Base-by-base conservation (phyloP, 2,888 invertebrate genomes). In the Ichneumon xanthorius region DNA sequence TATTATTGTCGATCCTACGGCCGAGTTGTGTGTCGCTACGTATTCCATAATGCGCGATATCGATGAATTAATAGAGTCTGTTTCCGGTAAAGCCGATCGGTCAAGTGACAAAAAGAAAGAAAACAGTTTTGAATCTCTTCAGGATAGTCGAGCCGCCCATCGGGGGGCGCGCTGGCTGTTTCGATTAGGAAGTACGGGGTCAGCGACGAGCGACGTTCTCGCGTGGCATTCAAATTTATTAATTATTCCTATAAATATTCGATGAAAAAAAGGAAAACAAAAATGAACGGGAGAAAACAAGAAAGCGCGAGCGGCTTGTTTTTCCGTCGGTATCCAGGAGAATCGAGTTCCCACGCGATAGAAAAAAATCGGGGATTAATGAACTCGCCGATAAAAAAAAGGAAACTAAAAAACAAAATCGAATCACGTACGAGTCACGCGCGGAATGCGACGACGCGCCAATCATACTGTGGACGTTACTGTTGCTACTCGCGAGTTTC, bases 341-440 rank as follows among this genome's bases (percentile, higher is more conserved):
- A 45, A 14, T 14, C 45, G 45, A 14, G 14, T 14, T 45, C 2
- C 37, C 37, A 37, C 1, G 14, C 4, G 14, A 5, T 14, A 45
- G 14, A 45, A 14, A 45, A 30, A 30, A 26, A 61, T 33, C 5
- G 14, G 4, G 14, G 53, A 65, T 76, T 65, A 48, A 65, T 53
- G 65, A 72, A 72, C 72, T 72, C 53, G 68, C 30, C 26, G 55
- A 22, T 16, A 11, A 6, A 22, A 22, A 11, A 4, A 9, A 22
- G 40, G 48, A 26, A 78, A 16, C 40, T 53, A 45, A 14, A 40
- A 73, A 58, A 30, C 30, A 14, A 7, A 48, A 61, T 50, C 6
- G 26, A 63, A 81, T 76, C 81, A 81, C 81, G 81, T 50, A 70
- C 70, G 61, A 70, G 61, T 53, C 81, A 76, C 76, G 76, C 68